phyloP scores from a whole-genome alignment of 2,113 vertebrate species.

The Lucifuga dentata region DNA sequence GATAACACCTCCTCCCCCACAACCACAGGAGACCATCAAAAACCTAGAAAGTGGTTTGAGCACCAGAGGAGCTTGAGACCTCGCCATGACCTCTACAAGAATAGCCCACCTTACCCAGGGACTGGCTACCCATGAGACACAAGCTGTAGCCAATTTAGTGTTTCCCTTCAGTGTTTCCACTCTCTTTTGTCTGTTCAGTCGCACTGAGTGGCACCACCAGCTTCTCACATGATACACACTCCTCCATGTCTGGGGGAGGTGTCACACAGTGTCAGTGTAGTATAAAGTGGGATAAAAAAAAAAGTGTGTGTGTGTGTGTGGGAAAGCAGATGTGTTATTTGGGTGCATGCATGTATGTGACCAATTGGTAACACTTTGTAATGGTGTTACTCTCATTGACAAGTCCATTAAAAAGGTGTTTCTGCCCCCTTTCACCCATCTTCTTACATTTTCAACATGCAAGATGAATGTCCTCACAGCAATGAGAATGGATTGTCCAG shows the following conservation, averaged over 20 bases:
- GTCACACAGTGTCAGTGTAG: conserved; percentile 25
- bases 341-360: conserved; percentile 31
- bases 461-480: conserved; percentile 4
- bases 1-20: conserved; percentile 57
- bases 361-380: conserved; percentile 47
- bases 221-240: conserved; percentile 50
- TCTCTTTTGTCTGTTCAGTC: conserved; percentile 51
- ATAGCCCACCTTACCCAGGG: conserved; percentile 68
- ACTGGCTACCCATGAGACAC: conserved; percentile 64
- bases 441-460: conserved; percentile 12
- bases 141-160: conserved; percentile 71
- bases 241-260: conserved; percentile 8
- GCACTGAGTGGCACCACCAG: conserved; percentile 50
- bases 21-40: conserved; percentile 38
- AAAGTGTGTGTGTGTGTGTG: conserved; percentile 5
- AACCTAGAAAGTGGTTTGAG: conserved; percentile 68
- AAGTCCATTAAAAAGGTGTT: conserved; percentile 68
- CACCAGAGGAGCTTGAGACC: conserved; percentile 65
- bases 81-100: conserved; percentile 71
- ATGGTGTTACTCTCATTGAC: conserved; percentile 62
- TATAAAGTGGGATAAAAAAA: too few species aligned
- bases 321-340: conserved; percentile 17
- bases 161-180: conserved; percentile 28
- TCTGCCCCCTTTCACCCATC: conserved; percentile 23
- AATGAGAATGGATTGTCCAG: background rate